Evolutionary conservation across 1,140 invertebrate species (phyloP).

Genomic region (Drosophila virilis): DNA sequence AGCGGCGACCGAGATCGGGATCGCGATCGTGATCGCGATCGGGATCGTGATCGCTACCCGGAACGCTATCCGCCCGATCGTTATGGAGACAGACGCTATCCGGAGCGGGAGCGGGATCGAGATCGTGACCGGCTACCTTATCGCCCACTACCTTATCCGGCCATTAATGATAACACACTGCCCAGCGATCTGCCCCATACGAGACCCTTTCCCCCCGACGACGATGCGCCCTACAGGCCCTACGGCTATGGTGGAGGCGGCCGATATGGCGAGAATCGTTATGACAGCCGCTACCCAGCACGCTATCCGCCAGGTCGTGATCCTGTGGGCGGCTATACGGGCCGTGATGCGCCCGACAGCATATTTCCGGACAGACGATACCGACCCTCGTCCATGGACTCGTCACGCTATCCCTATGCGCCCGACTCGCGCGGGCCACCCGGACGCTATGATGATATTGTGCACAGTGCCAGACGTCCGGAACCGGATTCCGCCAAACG

Average conservation of each 20-base stretch:
- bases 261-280: conserved; percentile 75
- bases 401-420: conserved; percentile 60
- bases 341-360: conserved; percentile 77
- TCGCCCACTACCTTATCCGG: conserved; percentile 81
- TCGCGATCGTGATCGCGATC: conserved; percentile 77
- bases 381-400: conserved; percentile 71
- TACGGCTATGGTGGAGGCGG: conserved; percentile 63
- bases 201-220: conserved; percentile 70
- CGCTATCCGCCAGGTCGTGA: conserved; percentile 75
- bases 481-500: conserved; percentile 80
- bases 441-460: conserved; percentile 75
- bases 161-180: conserved; percentile 72
- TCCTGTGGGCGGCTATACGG: conserved; percentile 71
- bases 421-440: conserved; percentile 63
- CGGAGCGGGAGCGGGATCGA: conserved; percentile 68
- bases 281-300: conserved; percentile 72
- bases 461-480: conserved; percentile 69
- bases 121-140: conserved; percentile 79
- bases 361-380: conserved; percentile 80
- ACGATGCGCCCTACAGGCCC: conserved; percentile 70
- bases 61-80: conserved; percentile 77
- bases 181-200: conserved; percentile 76
- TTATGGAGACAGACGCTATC: conserved; percentile 81
- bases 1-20: conserved; percentile 32
- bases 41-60: conserved; percentile 71